phyloP scores from a whole-genome alignment of 2,797 vertebrate genomes.

The Mallotus villosus region DNA sequence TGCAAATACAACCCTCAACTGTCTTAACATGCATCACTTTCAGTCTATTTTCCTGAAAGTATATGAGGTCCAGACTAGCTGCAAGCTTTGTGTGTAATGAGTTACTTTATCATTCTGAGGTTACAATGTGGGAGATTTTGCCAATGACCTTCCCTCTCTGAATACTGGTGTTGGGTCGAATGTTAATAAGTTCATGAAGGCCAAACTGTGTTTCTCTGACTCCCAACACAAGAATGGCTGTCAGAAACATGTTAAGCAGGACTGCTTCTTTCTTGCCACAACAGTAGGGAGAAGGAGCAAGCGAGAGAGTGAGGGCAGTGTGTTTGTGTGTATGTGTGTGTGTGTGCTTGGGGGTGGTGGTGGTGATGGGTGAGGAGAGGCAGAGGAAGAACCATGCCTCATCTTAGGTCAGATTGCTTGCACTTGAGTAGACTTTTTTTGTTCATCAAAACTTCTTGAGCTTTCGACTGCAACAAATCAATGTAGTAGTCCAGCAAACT shows the following conservation, averaged over 20 bases:
- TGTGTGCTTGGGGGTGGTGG: not conserved
- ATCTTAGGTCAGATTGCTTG: slow-evolving; percentile 36
- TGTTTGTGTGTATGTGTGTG: slow-evolving; percentile 38
- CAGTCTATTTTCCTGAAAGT: slow-evolving; percentile 24
- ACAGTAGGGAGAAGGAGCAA: slow-evolving; percentile 41
- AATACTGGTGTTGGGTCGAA: slow-evolving; percentile 47
- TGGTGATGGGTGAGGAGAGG: slow-evolving; percentile 21
- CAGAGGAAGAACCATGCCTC: slow-evolving; percentile 27
- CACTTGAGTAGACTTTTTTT: slow-evolving; percentile 9
- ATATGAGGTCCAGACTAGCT: slow-evolving; percentile 16
- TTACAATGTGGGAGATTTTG: slow-evolving; percentile 17
- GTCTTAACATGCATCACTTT: slow-evolving; percentile 11
- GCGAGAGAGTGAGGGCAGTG: slow-evolving; percentile 32
- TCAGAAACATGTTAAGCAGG: slow-evolving; percentile 60
- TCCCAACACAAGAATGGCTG: slow-evolving; percentile 63
- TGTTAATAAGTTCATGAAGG: slow-evolving; percentile 51
- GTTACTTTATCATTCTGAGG: slow-evolving; percentile 22
- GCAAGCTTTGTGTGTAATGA: slow-evolving; percentile 20
- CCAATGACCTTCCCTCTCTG: slow-evolving; percentile 47
- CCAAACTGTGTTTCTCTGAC: slow-evolving; percentile 56
- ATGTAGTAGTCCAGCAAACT: slow-evolving; percentile 1
- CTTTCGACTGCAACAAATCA: slow-evolving; percentile 22
- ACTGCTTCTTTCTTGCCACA: slow-evolving; percentile 43
- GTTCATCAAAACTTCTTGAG: slow-evolving; percentile 31
- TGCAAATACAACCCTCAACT: slow-evolving; percentile 6